Evolutionary conservation across 2,113 vertebrate species (phyloP).

Genomic region (Nycticryphes semicollaris): DNA sequence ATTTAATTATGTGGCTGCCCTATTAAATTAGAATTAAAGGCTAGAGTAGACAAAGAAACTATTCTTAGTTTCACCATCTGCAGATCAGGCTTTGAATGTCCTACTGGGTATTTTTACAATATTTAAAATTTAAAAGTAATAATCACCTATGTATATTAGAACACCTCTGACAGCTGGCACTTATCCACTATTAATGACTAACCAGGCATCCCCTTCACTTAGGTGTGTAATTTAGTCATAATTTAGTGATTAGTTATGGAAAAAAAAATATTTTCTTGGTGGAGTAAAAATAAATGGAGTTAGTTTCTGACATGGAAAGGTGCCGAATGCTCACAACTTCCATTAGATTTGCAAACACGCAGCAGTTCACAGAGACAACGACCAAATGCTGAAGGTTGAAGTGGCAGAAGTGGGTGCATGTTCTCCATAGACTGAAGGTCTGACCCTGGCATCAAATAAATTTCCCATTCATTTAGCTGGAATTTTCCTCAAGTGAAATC

Average conservation of each 20-base stretch:
- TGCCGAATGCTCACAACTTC: not conserved
- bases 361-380: not conserved
- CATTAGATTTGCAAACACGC: not conserved
- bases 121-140: not conserved
- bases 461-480: not conserved
- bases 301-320: not conserved
- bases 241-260: not conserved
- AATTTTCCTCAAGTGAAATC: not conserved
- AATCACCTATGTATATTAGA: slow-evolving; percentile 14
- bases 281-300: not conserved
- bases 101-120: not conserved
- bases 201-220: not conserved
- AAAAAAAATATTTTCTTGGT: not conserved
- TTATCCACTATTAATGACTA: not conserved
- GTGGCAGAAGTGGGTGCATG: not conserved
- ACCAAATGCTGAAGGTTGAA: not conserved
- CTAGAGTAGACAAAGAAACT: not conserved
- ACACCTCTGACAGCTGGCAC: not conserved
- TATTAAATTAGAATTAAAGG: slow-evolving; percentile 18
- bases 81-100: not conserved
- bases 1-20: not conserved
- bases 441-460: not conserved
- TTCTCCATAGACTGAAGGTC: not conserved
- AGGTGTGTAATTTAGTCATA: not conserved
- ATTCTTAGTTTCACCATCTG: slow-evolving; percentile 6